Percentiles rank a stretch among this genome's conserved stretches.
These are phyloP conservation scores for Hestina assimilis DNA, from an alignment of 1,140 invertebrate genomes.

Conservation along the genomic window DNA sequence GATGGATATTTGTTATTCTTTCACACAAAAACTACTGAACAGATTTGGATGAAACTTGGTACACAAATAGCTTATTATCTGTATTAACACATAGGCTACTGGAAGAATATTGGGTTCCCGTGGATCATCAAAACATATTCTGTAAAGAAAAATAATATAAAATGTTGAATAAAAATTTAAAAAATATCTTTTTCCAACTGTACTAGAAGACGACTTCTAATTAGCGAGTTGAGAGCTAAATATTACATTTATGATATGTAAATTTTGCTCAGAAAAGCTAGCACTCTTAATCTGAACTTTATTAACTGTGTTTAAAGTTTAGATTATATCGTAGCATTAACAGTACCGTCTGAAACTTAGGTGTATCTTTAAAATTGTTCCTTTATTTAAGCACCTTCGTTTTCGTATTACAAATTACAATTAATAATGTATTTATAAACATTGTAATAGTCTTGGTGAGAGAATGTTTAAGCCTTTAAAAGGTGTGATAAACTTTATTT, in stretches of 20 bases:
- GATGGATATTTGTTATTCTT: too few relatives aligned
- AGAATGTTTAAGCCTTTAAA: too few relatives aligned
- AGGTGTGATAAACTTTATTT: too few relatives aligned
- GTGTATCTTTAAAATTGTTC: conserved; percentile 23
- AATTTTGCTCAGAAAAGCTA: conserved; percentile 60
- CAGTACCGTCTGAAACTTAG: conserved; percentile 44
- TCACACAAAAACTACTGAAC: too few relatives aligned
- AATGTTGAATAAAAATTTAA: neutral
- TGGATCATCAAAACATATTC: too few relatives aligned
- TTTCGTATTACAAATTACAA: conserved; percentile 4
- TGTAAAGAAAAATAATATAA: too few relatives aligned
- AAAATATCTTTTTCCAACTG: conserved; percentile 32
- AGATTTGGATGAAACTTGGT: too few relatives aligned
- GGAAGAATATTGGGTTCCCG: too few relatives aligned
- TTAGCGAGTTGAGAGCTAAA: conserved; percentile 76
- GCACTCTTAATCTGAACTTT: conserved; percentile 50
- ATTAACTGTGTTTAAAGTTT: conserved; percentile 33
- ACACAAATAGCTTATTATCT: too few relatives aligned
- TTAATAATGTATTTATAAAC: too few relatives aligned
- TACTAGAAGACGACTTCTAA: conserved; percentile 66
- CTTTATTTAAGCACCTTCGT: neutral
- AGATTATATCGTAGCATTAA: conserved; percentile 31
- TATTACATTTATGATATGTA: conserved; percentile 77
- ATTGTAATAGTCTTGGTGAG: too few relatives aligned
- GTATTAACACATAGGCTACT: too few relatives aligned